Evolutionary conservation across 1,140 invertebrate genomes (phyloP).

Genomic region (Oryctes rhinoceros): DNA sequence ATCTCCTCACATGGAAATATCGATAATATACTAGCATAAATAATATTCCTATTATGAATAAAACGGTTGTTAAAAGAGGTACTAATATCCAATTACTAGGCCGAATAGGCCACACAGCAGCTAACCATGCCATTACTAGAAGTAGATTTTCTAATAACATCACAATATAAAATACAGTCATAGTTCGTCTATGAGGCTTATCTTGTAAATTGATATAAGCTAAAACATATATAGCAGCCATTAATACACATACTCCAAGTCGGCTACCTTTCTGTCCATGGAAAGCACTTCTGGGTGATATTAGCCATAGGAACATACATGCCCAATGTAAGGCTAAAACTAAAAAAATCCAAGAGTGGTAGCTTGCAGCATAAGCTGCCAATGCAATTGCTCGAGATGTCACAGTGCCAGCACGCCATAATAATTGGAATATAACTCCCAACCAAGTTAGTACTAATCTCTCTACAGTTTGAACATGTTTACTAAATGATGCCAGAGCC

Average conservation of each 20-base stretch:
- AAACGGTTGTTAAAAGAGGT: constrained; percentile 60
- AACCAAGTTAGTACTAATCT: constrained; percentile 87
- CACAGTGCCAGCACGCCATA: constrained; percentile 87
- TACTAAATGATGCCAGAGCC: constrained; percentile 90
- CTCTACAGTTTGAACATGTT: constrained; percentile 86
- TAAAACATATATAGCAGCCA: constrained; percentile 88
- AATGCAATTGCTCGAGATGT: constrained; percentile 81
- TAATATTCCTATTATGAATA: constrained; percentile 79
- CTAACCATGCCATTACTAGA: constrained; percentile 74
- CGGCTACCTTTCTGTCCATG: constrained; percentile 76
- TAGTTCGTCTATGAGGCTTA: constrained; percentile 58
- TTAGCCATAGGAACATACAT: constrained; percentile 76
- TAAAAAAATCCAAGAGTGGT: constrained; percentile 83
- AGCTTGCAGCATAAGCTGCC: constrained; percentile 85
- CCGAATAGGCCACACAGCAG: constrained; percentile 60
- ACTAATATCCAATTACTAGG: constrained; percentile 60
- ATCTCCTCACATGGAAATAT: constrained; percentile 74
- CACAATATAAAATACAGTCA: constrained; percentile 86
- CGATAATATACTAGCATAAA: constrained; percentile 89
- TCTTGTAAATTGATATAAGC: constrained; percentile 91
- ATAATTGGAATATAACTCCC: constrained; percentile 85
- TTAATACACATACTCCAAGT: constrained; percentile 74
- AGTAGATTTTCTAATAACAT: constrained; percentile 90
- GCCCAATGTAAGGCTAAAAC: constrained; percentile 78
- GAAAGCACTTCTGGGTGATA: constrained; percentile 85